Percentiles rank a stretch among this genome's conserved stretches.
phyloP scores from a whole-genome alignment of 2,888 invertebrate genomes.

The Pristionchus arcanus region DNA sequence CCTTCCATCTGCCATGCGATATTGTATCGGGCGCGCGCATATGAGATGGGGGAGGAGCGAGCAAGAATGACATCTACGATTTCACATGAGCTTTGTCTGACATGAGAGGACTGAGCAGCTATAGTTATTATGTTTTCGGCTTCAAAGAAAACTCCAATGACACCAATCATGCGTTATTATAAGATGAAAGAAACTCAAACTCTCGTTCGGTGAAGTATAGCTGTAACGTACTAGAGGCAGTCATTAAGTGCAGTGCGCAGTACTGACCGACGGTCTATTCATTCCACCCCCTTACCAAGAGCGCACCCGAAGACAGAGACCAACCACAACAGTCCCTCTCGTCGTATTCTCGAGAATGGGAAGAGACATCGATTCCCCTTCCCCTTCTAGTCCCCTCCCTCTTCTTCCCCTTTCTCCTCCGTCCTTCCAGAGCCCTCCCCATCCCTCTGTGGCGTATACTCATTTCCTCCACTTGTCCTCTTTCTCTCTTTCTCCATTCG shows the following conservation, averaged over 20 bases:
- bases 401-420: slow-evolving; percentile 38
- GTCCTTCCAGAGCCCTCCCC: slow-evolving; percentile 21
- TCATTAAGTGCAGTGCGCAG: too few relatives aligned
- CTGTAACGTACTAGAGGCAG: too few relatives aligned
- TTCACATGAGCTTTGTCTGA: background rate
- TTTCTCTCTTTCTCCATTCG: background rate
- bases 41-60: slow-evolving; percentile 2
- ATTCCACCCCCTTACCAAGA: background rate
- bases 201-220: too few relatives aligned
- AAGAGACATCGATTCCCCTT: slow-evolving; percentile 29
- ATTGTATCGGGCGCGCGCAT: slow-evolving; percentile 17
- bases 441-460: background rate
- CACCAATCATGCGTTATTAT: too few relatives aligned
- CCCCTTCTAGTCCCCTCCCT: background rate
- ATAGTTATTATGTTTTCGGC: background rate
- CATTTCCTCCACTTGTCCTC: slow-evolving; percentile 22
- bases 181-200: too few relatives aligned
- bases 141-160: too few relatives aligned
- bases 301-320: background rate
- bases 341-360: background rate
- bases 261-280: too few relatives aligned
- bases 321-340: background rate
- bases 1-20: background rate
- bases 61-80: too few relatives aligned
- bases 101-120: background rate